Evolutionary conservation across 2,797 vertebrate species (phyloP), one percentile per base, ranked within the genome.

Genomic region (Ciconia nigra): DNA sequence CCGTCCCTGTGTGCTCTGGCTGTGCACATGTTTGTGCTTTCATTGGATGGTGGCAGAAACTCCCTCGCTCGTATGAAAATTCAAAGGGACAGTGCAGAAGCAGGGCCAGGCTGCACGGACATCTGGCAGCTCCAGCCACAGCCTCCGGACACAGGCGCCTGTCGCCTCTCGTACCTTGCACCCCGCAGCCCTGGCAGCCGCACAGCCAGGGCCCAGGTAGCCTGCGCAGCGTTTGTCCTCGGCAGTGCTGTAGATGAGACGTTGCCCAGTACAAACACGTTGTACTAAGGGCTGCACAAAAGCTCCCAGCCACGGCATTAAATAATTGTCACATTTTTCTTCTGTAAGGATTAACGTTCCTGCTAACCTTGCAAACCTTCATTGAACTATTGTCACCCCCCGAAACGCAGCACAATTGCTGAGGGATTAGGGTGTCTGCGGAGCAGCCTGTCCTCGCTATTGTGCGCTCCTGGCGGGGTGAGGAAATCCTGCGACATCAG

Each of bases 371-470:
- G 98, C 98, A 98, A 94, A 93, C 92, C 90, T 92, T 39, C 92
- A 96, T 89, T 96, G 96, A 97, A 93, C 96, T 93, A 44, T 97
- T 97, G 98, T 96, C 97, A 89, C 96, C 90, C 87, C 91, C 80
- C 90, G 91, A 97, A 94, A 98, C 7, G 96, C 94, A 58, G 97
- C 97, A 97, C 97, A 98, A 98, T 97, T 57, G 67, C 96, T 79
- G 39, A 37, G 97, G 97, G 98, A 98, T 98, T 98, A 98, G 89
- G 90, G 84, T 98, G 98, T 98, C 98, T 98, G 97, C 81, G 77
- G 96, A 92, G 91, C 97, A 98, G 96, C 98, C 97, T 98, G 98
- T 96, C 87, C 97, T 89, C 90, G 62, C 96, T 94, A 97, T 98
- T 98, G 96, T 98, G 96, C 72, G 58, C 96, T 96, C 87, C 96